phyloP scores from a whole-genome alignment of 2,113 vertebrate genomes.

The Ciconia stormi region DNA sequence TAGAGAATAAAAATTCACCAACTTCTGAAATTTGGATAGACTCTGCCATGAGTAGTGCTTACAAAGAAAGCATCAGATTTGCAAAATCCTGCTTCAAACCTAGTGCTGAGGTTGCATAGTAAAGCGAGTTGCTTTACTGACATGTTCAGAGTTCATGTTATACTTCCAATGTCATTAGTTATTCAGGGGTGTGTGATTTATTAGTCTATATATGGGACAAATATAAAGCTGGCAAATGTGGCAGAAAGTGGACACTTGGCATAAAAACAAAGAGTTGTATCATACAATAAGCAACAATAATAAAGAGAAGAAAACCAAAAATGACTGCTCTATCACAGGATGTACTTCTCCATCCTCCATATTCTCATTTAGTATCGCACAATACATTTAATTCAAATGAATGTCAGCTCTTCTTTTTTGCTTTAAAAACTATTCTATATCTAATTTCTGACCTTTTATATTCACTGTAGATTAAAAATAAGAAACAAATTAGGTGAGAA shows the following conservation, averaged over 20 bases:
- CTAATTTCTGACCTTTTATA: background rate
- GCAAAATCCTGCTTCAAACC: background rate
- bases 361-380: background rate
- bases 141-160: background rate
- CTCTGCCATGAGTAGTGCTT: background rate
- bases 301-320: background rate
- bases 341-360: background rate
- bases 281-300: background rate
- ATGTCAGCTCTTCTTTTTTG: background rate
- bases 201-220: background rate
- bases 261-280: background rate
- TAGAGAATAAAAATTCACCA: background rate
- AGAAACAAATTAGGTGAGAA: background rate
- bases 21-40: background rate
- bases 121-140: background rate
- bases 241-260: background rate
- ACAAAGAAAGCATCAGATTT: background rate
- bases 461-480: background rate
- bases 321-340: background rate
- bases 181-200: background rate
- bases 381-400: background rate
- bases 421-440: background rate
- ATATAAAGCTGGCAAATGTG: background rate
- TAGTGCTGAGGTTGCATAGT: background rate
- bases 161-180: background rate